Base-by-base conservation (phyloP, 2,888 invertebrate species). In the Eristalinus aeneus region DNA sequence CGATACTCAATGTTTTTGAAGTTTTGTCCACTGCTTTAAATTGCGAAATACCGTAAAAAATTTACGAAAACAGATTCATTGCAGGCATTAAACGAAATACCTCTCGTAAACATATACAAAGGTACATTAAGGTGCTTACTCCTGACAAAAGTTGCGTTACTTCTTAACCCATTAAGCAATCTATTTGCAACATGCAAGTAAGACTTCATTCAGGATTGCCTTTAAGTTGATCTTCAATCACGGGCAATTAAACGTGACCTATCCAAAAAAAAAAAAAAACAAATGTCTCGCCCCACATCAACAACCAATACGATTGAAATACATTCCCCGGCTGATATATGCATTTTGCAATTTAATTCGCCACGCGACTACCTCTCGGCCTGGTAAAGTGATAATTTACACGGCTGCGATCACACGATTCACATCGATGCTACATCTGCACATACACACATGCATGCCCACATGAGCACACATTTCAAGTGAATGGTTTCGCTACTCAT, bases 401-500 rank as follows among this genome's bases (percentile, higher is more conserved):
- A 56, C 53, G n/a, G 34, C 69, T 39, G 27, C 31, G 36, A 69
- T 58, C 64, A 77, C 77, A 54, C 69, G 77, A 77, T 69, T 23
- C 9, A 36, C 8, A 31, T 27, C 31, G 34, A n/a, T 11, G n/a
- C 20, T 27, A 32, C 71, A 36, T n/a, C 76, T 46, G n/a, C 12
- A 65, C 20, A n/a, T 6, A 11, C 20, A n/a, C 8, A 11, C 16
- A 63, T 16, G 9, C 20, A 34, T 11, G 46, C 34, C 8, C 46
- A 46, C n/a, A 34, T 9, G 34, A 8, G 1, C 34, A 34, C 34
- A 34, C 34, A 10, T 46, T n/a, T 46, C 53, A 72, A 73, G 67
- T 67, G 65, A 79, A 79, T 73, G 67, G 60, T 39, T 67, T 46
- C 53, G 31, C 6, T 46, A 58, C 46, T 20, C 9, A 46, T 39